These are phyloP conservation scores for Papilio polyxenes DNA, from an alignment of 1,140 invertebrate species.

Conservation along the genomic window DNA sequence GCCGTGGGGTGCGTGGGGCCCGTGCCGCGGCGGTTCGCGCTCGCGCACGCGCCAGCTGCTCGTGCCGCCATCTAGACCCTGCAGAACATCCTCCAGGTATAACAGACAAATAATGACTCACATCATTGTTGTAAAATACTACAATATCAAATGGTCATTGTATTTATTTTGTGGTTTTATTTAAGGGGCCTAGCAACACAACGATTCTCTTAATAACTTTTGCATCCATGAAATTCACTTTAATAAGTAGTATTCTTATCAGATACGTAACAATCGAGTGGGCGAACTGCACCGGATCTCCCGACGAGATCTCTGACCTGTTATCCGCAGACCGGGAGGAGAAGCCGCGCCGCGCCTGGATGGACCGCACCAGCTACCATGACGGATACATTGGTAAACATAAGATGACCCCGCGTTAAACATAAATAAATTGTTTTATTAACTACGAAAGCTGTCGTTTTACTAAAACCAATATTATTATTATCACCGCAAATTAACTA, in stretches of 20 bases:
- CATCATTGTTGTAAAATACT: not conserved
- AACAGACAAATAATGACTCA: not conserved
- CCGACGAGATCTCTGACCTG: constrained; percentile 60
- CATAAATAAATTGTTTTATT: not conserved
- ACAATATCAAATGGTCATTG: too few relatives aligned
- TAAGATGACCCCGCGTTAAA: not conserved
- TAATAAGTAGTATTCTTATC: not conserved
- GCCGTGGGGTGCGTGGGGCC: constrained; percentile 69
- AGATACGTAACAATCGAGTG: constrained; percentile 75
- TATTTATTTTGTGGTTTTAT: too few relatives aligned
- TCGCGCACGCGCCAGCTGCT: constrained; percentile 66
- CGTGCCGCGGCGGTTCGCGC: constrained; percentile 66
- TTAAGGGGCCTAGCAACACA: too few relatives aligned
- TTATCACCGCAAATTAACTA: too few relatives aligned
- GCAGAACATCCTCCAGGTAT: constrained; percentile 64
- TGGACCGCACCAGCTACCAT: constrained; percentile 55
- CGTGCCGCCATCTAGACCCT: constrained; percentile 56
- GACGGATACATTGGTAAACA: constrained; percentile 68
- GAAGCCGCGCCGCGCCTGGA: constrained; percentile 54
- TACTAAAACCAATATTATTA: not conserved
- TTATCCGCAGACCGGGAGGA: constrained; percentile 57
- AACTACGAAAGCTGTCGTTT: not conserved
- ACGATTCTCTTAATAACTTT: too few relatives aligned
- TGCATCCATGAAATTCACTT: not conserved
- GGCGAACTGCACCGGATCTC: constrained; percentile 69